A percentile compares a stretch with the other conserved stretches of the same genome.
Evolutionary conservation across 2,888 invertebrate genomes (phyloP).

Genomic region (Zaprionus obscuricornis): DNA sequence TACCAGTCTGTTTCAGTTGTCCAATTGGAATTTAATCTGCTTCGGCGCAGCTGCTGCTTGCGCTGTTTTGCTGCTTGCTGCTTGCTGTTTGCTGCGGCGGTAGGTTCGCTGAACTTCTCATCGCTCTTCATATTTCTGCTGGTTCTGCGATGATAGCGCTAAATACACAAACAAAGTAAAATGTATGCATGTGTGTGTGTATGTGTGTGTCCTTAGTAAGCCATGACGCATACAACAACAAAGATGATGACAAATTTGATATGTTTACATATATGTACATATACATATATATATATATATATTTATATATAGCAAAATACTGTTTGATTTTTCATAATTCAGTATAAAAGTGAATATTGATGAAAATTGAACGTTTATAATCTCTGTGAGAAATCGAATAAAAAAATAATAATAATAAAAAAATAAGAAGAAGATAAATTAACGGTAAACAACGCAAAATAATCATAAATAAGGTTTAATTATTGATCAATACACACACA

Average conservation of each 20-base stretch:
- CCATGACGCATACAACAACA: slow-evolving; percentile 36
- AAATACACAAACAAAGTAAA: background rate
- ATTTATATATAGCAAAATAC: background rate
- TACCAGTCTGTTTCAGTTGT: slow-evolving; percentile 32
- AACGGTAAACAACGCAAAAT: slow-evolving; percentile 50
- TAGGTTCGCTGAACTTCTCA: slow-evolving; percentile 65
- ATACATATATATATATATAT: background rate
- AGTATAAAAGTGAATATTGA: too few relatives aligned
- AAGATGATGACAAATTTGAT: slow-evolving; percentile 45
- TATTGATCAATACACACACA: slow-evolving; percentile 23
- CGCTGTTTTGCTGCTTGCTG: too few relatives aligned
- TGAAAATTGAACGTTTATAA: slow-evolving; percentile 23
- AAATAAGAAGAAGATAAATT: background rate
- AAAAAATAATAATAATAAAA: too few relatives aligned
- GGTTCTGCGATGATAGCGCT: slow-evolving; percentile 30
- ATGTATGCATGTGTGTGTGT: background rate
- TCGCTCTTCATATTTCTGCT: slow-evolving; percentile 33
- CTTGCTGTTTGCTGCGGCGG: slow-evolving; percentile 17
- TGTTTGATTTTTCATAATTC: too few relatives aligned
- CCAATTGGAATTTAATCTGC: slow-evolving; percentile 60
- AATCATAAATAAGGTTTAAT: slow-evolving; percentile 31
- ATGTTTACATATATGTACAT: background rate
- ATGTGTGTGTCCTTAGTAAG: slow-evolving; percentile 37
- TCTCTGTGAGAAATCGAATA: slow-evolving; percentile 56
- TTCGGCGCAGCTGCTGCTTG: slow-evolving; percentile 29